phyloP scores from a whole-genome alignment of 2,888 invertebrate genomes.

The Ernsta delagoae region DNA sequence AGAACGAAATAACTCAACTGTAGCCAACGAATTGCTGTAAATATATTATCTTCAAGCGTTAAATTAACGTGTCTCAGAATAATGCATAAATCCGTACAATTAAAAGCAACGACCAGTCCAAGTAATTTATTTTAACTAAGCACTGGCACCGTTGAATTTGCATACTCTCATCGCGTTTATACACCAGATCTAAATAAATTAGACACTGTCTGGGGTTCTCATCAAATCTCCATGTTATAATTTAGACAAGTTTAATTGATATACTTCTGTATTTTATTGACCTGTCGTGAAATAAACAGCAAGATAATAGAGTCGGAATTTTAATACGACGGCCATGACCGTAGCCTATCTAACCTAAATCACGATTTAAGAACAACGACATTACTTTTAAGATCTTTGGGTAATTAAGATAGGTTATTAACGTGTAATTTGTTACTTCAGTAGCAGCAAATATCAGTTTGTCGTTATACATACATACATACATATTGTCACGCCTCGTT shows the following conservation, averaged over 20 bases:
- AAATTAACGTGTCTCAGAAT: conserved; percentile 29
- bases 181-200: conserved; percentile 65
- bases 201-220: neutral
- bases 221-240: neutral
- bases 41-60: conserved; percentile 21
- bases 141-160: conserved; percentile 60
- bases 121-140: conserved; percentile 68
- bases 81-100: conserved; percentile 48
- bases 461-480: no score
- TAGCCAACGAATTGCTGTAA: neutral
- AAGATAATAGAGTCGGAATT: neutral
- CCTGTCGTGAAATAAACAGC: neutral
- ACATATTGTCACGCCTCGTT: no score
- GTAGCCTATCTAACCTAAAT: no score
- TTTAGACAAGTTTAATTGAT: neutral
- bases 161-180: conserved; percentile 64
- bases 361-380: no score
- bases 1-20: neutral
- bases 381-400: no score
- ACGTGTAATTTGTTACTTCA: no score
- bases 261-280: neutral
- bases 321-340: no score
- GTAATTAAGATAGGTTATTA: no score
- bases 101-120: conserved; percentile 44
- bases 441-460: no score